Evolutionary conservation across 2,888 invertebrate species (phyloP), one percentile per base, ranked within the genome.

Genomic region (Euphydryas editha): DNA sequence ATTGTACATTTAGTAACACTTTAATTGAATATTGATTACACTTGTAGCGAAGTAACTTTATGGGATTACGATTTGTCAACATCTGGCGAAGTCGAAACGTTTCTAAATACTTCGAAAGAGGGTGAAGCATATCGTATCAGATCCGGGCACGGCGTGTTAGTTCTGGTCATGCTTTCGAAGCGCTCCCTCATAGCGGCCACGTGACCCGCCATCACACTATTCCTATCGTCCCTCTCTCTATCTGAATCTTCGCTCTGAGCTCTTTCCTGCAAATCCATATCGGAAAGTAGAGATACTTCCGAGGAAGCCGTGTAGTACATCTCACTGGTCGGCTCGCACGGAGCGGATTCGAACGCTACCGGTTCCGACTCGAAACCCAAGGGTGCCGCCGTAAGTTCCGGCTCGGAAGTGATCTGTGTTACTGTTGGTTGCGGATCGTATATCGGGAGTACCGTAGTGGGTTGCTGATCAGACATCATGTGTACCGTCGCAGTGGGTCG

Each of bases 131-230:
- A 84, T 1, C 90, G 74, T 65, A 76, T 65, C 2, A 84, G 72
- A 62, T 90, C 92, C 0, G 89, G 85, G 54, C 89, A 86, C 1
- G 92, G 92, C 68, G 92, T 90, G 78, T 85, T 87, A 11, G 88
- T 81, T 4, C 92, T 83, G 58, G 92, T 93, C 88, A 93, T 88
- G 61, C 87, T 93, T 75, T 93, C 93, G 78, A 93, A 93, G 11
- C 90, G 77, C 72, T 93, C 92, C 15, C 93, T 74, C 93, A 93
- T 93, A 17, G 93, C 93, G 10, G 93, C 93, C 77, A 93, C 93
- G 78, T 93, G 93, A 0, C 93, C 93, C 0, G 92, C 87, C 62
- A 88, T 82, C 68, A 88, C 88, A 55, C 84, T 80, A 67, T 83
- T 83, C 44, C 78, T 74, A n/a, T 78, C 79, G n/a, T 78, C 78